Conservation (phyloP, 2,888 invertebrate genomes). For the Zhuqinia jingwanae region DNA sequence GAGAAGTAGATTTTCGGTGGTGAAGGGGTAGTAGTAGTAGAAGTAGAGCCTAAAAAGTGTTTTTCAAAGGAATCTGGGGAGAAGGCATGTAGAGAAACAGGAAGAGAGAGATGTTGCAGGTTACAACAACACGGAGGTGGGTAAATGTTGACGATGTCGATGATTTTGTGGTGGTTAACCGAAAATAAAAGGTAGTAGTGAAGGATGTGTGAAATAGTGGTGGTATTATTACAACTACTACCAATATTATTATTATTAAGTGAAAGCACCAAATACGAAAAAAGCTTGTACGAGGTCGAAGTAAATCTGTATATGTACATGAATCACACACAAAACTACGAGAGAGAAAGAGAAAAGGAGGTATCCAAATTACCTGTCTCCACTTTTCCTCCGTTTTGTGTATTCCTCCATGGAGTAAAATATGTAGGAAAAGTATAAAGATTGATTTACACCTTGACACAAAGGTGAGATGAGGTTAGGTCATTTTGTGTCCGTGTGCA, state of each 20-base stretch:
- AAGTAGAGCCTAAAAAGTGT: no score
- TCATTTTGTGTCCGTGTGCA: no score
- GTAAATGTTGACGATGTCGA: slow-evolving; percentile 23
- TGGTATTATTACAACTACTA: no score
- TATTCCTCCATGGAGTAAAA: no score
- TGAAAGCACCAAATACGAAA: no score
- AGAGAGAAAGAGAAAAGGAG: slow-evolving; percentile 7
- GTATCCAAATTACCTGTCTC: slow-evolving; percentile 41
- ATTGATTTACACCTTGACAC: slow-evolving; percentile 55
- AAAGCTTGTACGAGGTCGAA: neutral
- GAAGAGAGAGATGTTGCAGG: slow-evolving; percentile 26
- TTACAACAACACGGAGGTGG: neutral
- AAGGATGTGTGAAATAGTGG: slow-evolving; percentile 49
- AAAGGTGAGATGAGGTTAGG: no score
- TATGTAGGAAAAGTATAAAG: no score
- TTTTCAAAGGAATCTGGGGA: neutral
- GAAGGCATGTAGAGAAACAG: neutral
- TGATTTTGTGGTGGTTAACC: slow-evolving; percentile 61
- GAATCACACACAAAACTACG: neutral
- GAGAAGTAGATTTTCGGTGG: slow-evolving; percentile 52
- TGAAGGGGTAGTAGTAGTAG: no score
- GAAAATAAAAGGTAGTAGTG: slow-evolving; percentile 40
- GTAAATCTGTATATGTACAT: neutral
- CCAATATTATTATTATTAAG: neutral
- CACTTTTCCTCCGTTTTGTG: slow-evolving; percentile 16